Percentiles rank a stretch among this genome's conserved stretches.
These are phyloP conservation scores for Syrrhaptes paradoxus DNA, from an alignment of 2,113 vertebrate genomes.

Conservation along the genomic window DNA sequence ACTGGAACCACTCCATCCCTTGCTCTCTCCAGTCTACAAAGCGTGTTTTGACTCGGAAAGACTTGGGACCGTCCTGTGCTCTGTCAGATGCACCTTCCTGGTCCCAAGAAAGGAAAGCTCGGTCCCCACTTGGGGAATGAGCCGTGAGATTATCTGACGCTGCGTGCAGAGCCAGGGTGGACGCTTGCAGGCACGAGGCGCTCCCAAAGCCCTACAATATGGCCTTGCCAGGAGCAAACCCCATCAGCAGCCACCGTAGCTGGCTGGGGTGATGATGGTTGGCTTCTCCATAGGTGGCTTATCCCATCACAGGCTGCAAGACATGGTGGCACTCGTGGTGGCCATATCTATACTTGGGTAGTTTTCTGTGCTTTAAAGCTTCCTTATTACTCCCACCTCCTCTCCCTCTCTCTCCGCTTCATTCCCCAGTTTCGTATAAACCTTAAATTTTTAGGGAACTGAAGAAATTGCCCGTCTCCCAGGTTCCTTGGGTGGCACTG, in stretches of 20 bases:
- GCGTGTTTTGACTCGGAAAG: neutral
- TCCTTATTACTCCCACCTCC: neutral
- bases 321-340: accelerated
- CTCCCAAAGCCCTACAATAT: neutral
- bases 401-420: neutral
- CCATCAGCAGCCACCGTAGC: accelerated
- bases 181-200: neutral
- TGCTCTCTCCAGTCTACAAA: neutral
- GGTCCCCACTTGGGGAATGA: neutral
- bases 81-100: neutral
- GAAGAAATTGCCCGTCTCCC: neutral
- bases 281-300: accelerated
- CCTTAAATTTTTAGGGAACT: neutral
- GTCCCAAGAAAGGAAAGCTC: neutral
- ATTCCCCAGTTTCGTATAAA: neutral
- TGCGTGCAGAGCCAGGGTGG: neutral
- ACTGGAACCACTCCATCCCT: neutral
- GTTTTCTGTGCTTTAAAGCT: neutral
- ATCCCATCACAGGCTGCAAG: neutral
- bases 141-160: neutral
- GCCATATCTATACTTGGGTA: neutral
- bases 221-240: neutral
- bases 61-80: neutral
- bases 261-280: neutral
- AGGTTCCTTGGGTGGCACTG: neutral